Evolutionary conservation across 2,888 invertebrate genomes (phyloP).

Genomic region (Adineta ricciae): DNA sequence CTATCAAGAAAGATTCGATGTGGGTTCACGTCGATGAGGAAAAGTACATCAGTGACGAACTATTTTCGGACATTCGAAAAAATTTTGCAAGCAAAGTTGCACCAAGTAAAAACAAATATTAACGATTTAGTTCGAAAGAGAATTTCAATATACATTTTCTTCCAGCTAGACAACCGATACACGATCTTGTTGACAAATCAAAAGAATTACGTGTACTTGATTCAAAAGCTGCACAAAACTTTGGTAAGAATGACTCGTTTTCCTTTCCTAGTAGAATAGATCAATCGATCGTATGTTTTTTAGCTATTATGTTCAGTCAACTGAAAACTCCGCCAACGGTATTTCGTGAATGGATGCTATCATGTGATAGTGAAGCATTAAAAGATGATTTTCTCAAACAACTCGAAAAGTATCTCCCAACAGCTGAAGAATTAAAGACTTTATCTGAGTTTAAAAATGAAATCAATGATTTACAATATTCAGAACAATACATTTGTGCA

Average conservation of each 20-base stretch:
- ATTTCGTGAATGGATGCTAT: not conserved
- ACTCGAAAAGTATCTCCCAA: constrained; percentile 1
- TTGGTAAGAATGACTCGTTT: constrained; percentile 47
- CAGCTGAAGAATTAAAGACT: not conserved
- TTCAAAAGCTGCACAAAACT: constrained; percentile 81
- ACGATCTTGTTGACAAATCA: constrained; percentile 58
- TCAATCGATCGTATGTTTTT: too few species aligned
- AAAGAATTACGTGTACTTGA: constrained; percentile 84
- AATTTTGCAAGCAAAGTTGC: not conserved
- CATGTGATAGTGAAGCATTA: constrained; percentile 17
- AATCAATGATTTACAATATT: constrained; percentile 18
- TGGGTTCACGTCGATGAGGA: not conserved
- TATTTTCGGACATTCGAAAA: not conserved
- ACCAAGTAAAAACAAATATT: not conserved
- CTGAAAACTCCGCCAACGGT: not conserved
- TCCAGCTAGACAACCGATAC: not conserved
- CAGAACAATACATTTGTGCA: constrained; percentile 10
- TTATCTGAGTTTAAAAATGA: not conserved
- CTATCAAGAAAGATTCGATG: not conserved
- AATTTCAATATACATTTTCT: too few species aligned
- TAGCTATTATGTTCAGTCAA: constrained; percentile 7
- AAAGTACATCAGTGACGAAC: not conserved
- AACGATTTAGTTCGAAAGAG: too few species aligned
- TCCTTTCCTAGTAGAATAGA: too few species aligned
- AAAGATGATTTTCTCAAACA: constrained; percentile 1